These are phyloP conservation scores for Hemistola chrysoprasaria DNA, from an alignment of 2,888 invertebrate genomes.

Conservation along the genomic window DNA sequence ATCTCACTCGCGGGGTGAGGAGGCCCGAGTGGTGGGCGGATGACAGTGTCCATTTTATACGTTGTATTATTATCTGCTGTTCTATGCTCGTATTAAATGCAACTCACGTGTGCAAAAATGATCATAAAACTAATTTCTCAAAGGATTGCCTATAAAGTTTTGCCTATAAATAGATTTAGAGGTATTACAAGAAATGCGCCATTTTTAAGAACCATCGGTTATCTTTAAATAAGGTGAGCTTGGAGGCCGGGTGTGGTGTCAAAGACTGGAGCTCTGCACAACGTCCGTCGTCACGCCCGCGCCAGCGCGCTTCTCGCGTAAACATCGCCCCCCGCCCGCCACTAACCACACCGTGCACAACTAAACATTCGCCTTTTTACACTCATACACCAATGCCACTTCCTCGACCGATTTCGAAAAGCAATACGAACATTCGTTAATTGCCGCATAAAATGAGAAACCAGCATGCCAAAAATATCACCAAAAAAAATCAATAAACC, in stretches of 20 bases:
- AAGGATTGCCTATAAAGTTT: too few species aligned
- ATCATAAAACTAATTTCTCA: too few species aligned
- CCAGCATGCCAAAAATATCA: slow-evolving; percentile 28
- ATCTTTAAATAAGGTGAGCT: slow-evolving; percentile 57
- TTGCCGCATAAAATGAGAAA: slow-evolving; percentile 29
- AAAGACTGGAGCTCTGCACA: slow-evolving; percentile 65
- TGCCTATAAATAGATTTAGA: neutral
- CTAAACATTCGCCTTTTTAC: slow-evolving; percentile 65
- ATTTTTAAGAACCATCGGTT: slow-evolving; percentile 34
- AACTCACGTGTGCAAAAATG: too few species aligned
- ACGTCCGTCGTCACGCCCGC: slow-evolving; percentile 63
- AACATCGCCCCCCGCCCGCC: slow-evolving; percentile 50
- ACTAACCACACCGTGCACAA: slow-evolving; percentile 37
- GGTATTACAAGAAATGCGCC: slow-evolving; percentile 40
- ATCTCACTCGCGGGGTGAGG: too few species aligned
- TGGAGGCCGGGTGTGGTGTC: slow-evolving; percentile 63
- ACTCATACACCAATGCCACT: slow-evolving; percentile 33
- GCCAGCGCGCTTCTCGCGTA: slow-evolving; percentile 52
- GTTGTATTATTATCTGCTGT: too few species aligned
- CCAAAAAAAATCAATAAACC: slow-evolving; percentile 62
- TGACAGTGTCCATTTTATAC: too few species aligned
- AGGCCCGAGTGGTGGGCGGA: too few species aligned
- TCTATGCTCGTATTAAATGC: too few species aligned
- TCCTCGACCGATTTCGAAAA: slow-evolving; percentile 30
- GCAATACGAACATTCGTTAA: slow-evolving; percentile 21